These are phyloP conservation scores for Pristionchus arcanus DNA, from an alignment of 2,888 invertebrate species.

Conservation along the genomic window DNA sequence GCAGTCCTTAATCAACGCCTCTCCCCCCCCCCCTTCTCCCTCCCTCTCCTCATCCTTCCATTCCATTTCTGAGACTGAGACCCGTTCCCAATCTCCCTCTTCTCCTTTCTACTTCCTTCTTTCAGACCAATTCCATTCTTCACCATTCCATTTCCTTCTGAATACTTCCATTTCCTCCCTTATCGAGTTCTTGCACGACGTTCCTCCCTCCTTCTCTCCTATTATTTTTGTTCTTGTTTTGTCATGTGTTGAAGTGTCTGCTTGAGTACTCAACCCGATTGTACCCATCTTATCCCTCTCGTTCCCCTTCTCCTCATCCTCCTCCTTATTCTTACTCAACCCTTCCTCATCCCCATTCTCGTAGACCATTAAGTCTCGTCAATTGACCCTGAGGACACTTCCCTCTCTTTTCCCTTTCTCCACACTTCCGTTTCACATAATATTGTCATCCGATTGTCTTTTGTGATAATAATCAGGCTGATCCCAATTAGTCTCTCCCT, in stretches of 20 bases:
- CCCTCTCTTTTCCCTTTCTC: background rate
- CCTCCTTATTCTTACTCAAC: background rate
- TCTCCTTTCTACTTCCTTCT: background rate
- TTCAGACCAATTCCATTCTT: background rate
- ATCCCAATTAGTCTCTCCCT: background rate
- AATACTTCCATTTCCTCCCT: background rate
- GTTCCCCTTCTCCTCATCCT: background rate
- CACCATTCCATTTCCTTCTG: background rate
- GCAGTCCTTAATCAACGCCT: constrained; percentile 32
- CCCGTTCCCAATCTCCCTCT: background rate
- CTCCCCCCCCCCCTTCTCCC: background rate
- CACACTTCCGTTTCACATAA: constrained; percentile 31
- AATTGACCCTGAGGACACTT: constrained; percentile 21
- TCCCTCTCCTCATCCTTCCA: background rate
- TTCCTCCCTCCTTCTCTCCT: background rate
- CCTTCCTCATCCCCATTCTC: constrained; percentile 33
- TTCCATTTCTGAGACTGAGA: constrained; percentile 9
- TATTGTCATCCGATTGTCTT: background rate
- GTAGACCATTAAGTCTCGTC: constrained; percentile 30
- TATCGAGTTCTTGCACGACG: background rate
- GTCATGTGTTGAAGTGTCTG: background rate
- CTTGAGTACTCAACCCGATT: background rate
- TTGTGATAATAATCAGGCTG: background rate
- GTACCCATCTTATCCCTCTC: constrained; percentile 10
- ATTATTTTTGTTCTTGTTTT: background rate